These are phyloP conservation scores for Tetragnatha montana DNA, from an alignment of 2,888 invertebrate genomes.

Conservation along the genomic window DNA sequence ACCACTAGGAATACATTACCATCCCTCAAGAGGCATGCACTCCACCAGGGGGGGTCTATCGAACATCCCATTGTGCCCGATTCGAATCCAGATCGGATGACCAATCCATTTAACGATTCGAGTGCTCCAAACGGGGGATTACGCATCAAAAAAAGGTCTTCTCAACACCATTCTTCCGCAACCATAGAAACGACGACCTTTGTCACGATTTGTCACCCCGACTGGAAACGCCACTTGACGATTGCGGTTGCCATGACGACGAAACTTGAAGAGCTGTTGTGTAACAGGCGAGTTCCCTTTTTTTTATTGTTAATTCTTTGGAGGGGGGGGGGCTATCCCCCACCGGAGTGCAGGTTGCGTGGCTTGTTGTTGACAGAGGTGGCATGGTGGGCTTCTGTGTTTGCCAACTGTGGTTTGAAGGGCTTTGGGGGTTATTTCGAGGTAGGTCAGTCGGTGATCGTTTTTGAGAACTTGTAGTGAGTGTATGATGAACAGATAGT, in stretches of 20 bases:
- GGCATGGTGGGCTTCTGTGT: too few relatives aligned
- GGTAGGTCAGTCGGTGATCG: too few relatives aligned
- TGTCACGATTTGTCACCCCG: constrained; percentile 41
- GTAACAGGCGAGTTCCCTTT: not conserved
- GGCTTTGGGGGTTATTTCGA: too few relatives aligned
- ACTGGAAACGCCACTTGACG: constrained; percentile 44
- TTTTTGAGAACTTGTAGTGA: too few relatives aligned
- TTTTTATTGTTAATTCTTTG: not conserved
- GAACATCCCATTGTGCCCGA: too few relatives aligned
- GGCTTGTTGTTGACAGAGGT: too few relatives aligned
- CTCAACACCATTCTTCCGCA: not conserved
- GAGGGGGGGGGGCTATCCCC: too few relatives aligned
- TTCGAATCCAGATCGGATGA: constrained; percentile 13
- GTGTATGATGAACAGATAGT: too few relatives aligned
- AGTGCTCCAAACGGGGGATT: not conserved
- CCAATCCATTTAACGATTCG: constrained; percentile 30
- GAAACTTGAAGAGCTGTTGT: not conserved
- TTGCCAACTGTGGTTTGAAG: too few relatives aligned
- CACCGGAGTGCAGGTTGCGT: too few relatives aligned
- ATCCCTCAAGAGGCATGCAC: not conserved
- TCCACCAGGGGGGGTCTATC: not conserved
- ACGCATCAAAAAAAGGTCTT: not conserved
- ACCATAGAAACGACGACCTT: constrained; percentile 59
- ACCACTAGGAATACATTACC: too few relatives aligned
- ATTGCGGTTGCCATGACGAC: constrained; percentile 46